Evolutionary conservation across 2,888 invertebrate genomes (phyloP), one percentile per base, ranked within the genome.

Genomic region (Tinea pellionella): DNA sequence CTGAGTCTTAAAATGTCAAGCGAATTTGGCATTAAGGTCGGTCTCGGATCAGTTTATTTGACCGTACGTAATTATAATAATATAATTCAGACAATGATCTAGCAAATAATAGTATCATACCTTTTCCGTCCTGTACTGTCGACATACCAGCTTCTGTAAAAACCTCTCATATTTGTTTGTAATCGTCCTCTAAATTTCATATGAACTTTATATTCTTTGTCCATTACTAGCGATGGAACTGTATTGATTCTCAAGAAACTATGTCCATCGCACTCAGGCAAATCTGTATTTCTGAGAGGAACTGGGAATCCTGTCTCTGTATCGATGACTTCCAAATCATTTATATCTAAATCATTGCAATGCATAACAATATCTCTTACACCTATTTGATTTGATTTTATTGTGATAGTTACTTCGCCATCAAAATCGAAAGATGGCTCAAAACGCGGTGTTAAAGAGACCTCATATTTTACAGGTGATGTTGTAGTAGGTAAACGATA

Each of bases 101-200:
- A 9, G 13, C 24, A 42, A 51, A 59, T n/a, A 15, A 13, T 16
- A 13, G 19, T 13, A 61, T 18, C 18, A 24, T 57, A 57, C 57
- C 57, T 57, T 90, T 89, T 90, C 63, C 87, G 90, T 64, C 90
- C 84, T 63, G 89, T 89, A 60, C 80, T 85, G 63, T 90, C 89
- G 51, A 77, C 79, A 74, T 95, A 95, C 65, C 92, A 93, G 77
- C 94, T 94, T 65, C 93, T 89, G 73, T 95, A 95, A 73, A 95
- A 95, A 18, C 95, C 95, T 76, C 92, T 90, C 73, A 95, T 88
- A 63, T 89, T 89, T 63, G 91, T 91, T 75, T 92, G 92, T 37
- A 96, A 79, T 59, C 88, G 83, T 0, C 95, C 96, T 24, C 77
- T 80, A 69, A 91, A 96, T 43, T 85, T 87, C 59, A 94, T 90